These are phyloP conservation scores for Lamellibrachia satsuma DNA, from an alignment of 2,888 invertebrate genomes.

Conservation along the genomic window DNA sequence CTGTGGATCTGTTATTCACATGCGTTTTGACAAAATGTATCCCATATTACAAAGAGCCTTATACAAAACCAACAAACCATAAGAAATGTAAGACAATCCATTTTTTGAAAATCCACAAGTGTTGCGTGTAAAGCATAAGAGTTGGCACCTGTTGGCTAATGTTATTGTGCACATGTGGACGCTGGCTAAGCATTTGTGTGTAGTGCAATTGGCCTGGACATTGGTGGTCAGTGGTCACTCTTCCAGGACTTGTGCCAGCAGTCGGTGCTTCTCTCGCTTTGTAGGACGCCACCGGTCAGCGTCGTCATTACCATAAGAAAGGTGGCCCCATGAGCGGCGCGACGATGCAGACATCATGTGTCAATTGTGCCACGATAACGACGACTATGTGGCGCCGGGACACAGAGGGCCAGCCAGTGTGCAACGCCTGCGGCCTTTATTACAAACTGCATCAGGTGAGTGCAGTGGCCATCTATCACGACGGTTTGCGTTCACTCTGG, in stretches of 20 bases:
- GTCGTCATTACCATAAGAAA: neutral
- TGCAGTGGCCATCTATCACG: neutral
- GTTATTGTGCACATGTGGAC: neutral
- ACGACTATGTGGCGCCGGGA: conserved; percentile 38
- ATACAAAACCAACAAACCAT: too few relatives aligned
- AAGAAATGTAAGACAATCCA: too few relatives aligned
- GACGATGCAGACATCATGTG: conserved; percentile 24
- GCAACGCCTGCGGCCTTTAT: conserved; percentile 38
- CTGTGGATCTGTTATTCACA: too few relatives aligned
- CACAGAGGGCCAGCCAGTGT: conserved; percentile 33
- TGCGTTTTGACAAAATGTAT: too few relatives aligned
- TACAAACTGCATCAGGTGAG: conserved; percentile 38
- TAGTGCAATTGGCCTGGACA: neutral
- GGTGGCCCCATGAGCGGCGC: neutral
- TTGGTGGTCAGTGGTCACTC: neutral
- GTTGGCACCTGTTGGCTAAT: neutral
- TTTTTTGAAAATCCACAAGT: neutral
- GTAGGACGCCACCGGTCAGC: neutral
- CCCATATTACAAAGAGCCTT: too few relatives aligned
- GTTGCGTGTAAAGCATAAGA: neutral
- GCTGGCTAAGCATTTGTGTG: conserved; percentile 17
- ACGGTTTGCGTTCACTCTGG: conserved; percentile 11
- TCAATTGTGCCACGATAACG: conserved; percentile 34
- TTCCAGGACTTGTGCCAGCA: conserved; percentile 13
- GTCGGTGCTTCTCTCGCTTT: conserved; percentile 13